These are phyloP conservation scores for Cichlasoma orientale DNA, from an alignment of 2,797 vertebrate species.

Conservation along the genomic window DNA sequence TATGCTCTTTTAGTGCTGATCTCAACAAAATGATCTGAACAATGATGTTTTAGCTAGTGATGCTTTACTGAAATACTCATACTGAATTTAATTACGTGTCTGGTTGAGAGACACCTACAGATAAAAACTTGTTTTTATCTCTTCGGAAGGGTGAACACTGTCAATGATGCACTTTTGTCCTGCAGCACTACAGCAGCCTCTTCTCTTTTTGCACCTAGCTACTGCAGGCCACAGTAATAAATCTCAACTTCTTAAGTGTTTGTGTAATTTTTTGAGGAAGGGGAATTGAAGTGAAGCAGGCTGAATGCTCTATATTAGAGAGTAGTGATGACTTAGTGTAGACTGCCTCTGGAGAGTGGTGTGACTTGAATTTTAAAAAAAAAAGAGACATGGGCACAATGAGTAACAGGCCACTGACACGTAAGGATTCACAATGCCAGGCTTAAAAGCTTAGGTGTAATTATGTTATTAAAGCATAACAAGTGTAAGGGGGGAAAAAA, in stretches of 20 bases:
- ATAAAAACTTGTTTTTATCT: background rate
- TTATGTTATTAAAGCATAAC: background rate
- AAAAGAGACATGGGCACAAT: background rate
- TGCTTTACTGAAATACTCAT: background rate
- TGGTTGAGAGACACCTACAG: background rate
- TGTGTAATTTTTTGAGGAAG: background rate
- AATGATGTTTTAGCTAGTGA: too few species aligned
- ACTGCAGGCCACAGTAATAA: background rate
- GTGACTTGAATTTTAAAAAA: background rate
- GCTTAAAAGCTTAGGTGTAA: background rate
- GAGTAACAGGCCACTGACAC: background rate
- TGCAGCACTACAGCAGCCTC: background rate
- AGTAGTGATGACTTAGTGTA: background rate
- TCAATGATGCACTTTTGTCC: background rate
- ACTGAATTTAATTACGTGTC: background rate
- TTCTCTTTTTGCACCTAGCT: background rate
- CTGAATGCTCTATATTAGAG: background rate
- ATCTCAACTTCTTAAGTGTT: background rate
- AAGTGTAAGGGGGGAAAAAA: background rate
- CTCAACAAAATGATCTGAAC: background rate
- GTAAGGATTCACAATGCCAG: background rate
- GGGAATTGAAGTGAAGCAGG: background rate
- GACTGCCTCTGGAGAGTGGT: background rate
- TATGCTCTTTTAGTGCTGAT: background rate
- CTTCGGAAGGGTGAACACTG: background rate